Evolutionary conservation across 2,888 invertebrate species (phyloP), one percentile per base, ranked within the genome.

Genomic region (Machimus atricapillus): DNA sequence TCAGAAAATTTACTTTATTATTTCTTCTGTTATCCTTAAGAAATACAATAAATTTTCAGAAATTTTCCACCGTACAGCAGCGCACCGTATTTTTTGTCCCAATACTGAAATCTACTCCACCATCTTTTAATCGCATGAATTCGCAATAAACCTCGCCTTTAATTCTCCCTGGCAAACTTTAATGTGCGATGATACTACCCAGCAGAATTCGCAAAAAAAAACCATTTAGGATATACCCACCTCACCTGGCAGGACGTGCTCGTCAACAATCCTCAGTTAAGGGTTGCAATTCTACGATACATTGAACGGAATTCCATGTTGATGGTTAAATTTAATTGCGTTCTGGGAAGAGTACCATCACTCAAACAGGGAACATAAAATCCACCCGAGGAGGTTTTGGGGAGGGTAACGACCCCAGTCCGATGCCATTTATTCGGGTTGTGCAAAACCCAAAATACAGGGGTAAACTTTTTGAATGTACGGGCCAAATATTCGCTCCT

Each of bases 381-480:
- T 73, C 40, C 43, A n/a, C 79, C 78, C 78, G 77, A 77, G 27
- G 74, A 34, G 66, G 37, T 58, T 52, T 58, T 52, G 86, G 82
- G 83, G 37, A 86, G 79, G 82, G 83, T 76, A 83, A 58, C 23
- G 56, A 23, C 87, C 83, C 86, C 86, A 83, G 86, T 77, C 76
- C 87, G 56, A 58, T 66, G 31, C 34, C 40, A 76, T 40, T 37
- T 34, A 27, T 16, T 34, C n/a, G 40, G 9, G 40, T 27, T 37
- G 19, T 52, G 40, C 87, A 87, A 46, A 73, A 78, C 52, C 83
- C 78, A 82, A 76, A 86, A 86, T 78, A 86, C 66, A 52, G 83
- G 66, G 73, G 66, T 66, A 66, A 83, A 83, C 43, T 83, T 58
- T 58, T 40, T 34, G 73, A 37, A 83, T 73, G 66, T 66, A 83